Evolutionary conservation across 2,888 invertebrate species (phyloP), one percentile per base, ranked within the genome.

Genomic region (Yponomeuta plumbellus): DNA sequence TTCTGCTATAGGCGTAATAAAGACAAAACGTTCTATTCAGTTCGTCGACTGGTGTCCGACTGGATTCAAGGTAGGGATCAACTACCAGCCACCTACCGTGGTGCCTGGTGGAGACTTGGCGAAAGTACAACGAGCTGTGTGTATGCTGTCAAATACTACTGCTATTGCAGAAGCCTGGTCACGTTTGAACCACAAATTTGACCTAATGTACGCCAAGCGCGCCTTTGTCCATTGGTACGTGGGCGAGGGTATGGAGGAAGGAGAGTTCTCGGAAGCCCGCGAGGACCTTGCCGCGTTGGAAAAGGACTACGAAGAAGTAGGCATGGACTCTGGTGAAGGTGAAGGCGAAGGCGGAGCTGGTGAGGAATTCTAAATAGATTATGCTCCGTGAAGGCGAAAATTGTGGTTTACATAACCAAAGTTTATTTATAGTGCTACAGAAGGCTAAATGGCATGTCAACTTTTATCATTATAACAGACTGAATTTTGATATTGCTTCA

Each of bases 141-240:
- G 98, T 98, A 61, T 98, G 98, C 98, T 97, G 97, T 96, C 96
- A 71, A 97, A 97, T 96, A 97, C 96, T 69, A 97, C 97, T 1
- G 96, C 97, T 70, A 97, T 97, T 77, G 96, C 96, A 63, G 96
- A 97, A 82, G 97, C 97, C 61, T 97, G 97, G 97, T 96, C 96
- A 66, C 95, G 98, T 75, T 93, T 98, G 69, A 98, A 98, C 86
- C 97, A 97, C 85, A 98, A 98, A 87, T 97, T 98, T 82, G 98
- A 98, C 84, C 92, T 98, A 75, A 98, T 98, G 97, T 98, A 97
- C 81, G 97, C 98, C 75, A 98, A 98, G 92, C 94, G 98, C 74
- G 98, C 98, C 23, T 98, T 98, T 84, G 98, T 98, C 65, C 98
- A 97, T 81, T 97, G 97, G 97, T 94, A 94, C 76, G 94, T 94